Conservation (phyloP, 2,113 vertebrate species). For the Nerophis lumbriciformis region DNA sequence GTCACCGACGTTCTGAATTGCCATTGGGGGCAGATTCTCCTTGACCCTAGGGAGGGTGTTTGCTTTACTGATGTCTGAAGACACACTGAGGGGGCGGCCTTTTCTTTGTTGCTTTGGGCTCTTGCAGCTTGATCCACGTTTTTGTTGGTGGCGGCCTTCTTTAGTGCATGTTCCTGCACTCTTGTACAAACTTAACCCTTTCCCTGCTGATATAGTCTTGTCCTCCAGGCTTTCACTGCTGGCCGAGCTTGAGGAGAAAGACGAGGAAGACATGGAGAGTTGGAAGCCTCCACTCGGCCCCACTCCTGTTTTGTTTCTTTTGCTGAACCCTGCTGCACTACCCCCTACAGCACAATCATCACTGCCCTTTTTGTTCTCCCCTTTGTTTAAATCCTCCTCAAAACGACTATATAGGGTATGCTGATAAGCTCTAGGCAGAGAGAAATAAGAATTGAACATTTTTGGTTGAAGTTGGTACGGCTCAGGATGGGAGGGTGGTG, state of each 20-base stretch:
- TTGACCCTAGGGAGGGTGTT: conserved; percentile 71
- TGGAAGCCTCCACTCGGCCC: conserved; percentile 54
- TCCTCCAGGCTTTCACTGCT: conserved; percentile 82
- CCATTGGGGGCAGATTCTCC: conserved; percentile 54
- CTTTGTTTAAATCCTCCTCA: conserved; percentile 68
- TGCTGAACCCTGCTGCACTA: conserved; percentile 55
- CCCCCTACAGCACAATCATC: conserved; percentile 43
- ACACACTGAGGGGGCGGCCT: conserved; percentile 59
- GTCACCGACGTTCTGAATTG: conserved; percentile 67
- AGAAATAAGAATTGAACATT: conserved; percentile 73
- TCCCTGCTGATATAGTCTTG: conserved; percentile 59
- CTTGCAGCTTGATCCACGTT: conserved; percentile 56
- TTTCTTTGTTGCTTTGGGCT: conserved; percentile 64
- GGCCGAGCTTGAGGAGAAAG: conserved; percentile 77
- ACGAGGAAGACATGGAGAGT: conserved; percentile 75
- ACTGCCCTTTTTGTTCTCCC: conserved; percentile 54
- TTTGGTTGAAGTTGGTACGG: conserved; percentile 67
- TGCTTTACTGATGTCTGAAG: conserved; percentile 70
- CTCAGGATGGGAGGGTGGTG: conserved; percentile 67
- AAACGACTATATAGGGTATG: conserved; percentile 66
- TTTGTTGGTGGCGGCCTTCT: conserved; percentile 61
- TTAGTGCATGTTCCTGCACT: conserved; percentile 57
- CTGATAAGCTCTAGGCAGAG: conserved; percentile 72
- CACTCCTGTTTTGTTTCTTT: conserved; percentile 60
- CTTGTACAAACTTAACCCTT: conserved; percentile 57